These are phyloP conservation scores for Cyclopterus lumpus DNA, from an alignment of 2,797 vertebrate genomes.

Conservation along the genomic window DNA sequence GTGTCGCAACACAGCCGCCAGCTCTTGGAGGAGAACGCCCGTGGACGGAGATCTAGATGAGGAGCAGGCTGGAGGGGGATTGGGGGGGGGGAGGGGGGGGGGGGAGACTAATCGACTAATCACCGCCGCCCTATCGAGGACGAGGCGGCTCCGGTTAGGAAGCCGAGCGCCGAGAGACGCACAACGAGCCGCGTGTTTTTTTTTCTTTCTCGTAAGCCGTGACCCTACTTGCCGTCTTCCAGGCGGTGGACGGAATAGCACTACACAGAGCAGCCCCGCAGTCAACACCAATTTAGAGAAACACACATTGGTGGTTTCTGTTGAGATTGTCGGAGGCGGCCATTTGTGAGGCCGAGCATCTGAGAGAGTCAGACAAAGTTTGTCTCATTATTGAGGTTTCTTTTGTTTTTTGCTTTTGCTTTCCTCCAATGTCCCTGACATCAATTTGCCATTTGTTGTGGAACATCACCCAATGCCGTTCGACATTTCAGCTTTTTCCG, in stretches of 20 bases:
- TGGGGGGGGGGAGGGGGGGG: too few species aligned
- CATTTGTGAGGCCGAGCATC: neutral
- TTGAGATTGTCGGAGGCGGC: neutral
- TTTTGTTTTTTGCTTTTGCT: too few species aligned
- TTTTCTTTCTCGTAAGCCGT: constrained; percentile 12
- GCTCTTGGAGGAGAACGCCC: constrained; percentile 35
- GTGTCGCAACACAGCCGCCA: constrained; percentile 20
- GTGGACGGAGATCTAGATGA: constrained; percentile 42
- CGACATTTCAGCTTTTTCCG: neutral
- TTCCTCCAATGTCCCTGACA: neutral
- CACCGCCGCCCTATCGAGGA: constrained; percentile 28
- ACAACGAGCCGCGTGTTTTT: constrained; percentile 12
- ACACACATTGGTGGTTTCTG: neutral
- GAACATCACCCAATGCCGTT: neutral
- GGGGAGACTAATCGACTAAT: constrained; percentile 49
- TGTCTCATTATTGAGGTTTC: neutral
- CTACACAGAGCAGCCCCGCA: neutral
- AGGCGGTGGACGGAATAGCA: neutral
- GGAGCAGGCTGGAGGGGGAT: too few species aligned
- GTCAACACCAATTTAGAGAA: neutral
- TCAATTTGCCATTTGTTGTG: neutral
- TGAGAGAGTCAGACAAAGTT: neutral
- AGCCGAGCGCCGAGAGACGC: constrained; percentile 22
- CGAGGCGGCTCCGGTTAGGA: constrained; percentile 11
- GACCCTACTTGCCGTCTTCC: constrained; percentile 7